Percentiles rank a stretch among this genome's conserved stretches.
Conservation (phyloP, 2,888 invertebrate genomes). For the Tuberolachnus salignus region DNA sequence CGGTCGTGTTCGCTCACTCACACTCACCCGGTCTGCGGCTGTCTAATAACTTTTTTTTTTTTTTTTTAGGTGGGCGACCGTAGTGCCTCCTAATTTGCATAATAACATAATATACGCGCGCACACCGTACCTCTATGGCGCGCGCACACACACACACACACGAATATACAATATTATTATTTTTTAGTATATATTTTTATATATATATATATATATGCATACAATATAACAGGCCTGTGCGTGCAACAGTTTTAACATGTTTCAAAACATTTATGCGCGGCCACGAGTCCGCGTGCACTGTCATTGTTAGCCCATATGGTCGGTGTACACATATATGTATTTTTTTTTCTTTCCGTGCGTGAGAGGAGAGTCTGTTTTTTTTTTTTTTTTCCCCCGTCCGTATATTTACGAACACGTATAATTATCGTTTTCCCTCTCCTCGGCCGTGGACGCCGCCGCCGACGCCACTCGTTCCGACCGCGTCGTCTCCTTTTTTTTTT, state of each 20-base stretch:
- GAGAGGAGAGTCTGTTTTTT: slow-evolving; percentile 45
- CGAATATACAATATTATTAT: no score
- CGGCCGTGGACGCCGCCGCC: background rate
- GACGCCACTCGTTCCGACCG: slow-evolving; percentile 18
- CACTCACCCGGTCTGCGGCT: no score
- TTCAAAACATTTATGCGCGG: slow-evolving; percentile 51
- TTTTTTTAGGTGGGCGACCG: background rate
- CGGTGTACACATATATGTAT: background rate
- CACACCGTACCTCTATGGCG: no score
- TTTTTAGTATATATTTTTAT: no score
- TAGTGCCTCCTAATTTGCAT: background rate
- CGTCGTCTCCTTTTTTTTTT: slow-evolving; percentile 33
- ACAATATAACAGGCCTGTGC: slow-evolving; percentile 2
- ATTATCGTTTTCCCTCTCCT: slow-evolving; percentile 23
- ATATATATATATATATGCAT: background rate
- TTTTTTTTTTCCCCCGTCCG: slow-evolving; percentile 2
- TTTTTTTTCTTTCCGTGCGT: slow-evolving; percentile 12
- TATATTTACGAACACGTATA: slow-evolving; percentile 36
- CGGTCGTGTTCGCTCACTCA: no score
- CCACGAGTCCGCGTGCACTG: slow-evolving; percentile 53
- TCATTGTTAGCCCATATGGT: slow-evolving; percentile 45
- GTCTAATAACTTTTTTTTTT: background rate
- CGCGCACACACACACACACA: background rate
- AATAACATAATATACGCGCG: background rate
- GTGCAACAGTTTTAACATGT: slow-evolving; percentile 52